Evolutionary conservation across 1,140 invertebrate species (phyloP).

Genomic region (Drosophila pachea): DNA sequence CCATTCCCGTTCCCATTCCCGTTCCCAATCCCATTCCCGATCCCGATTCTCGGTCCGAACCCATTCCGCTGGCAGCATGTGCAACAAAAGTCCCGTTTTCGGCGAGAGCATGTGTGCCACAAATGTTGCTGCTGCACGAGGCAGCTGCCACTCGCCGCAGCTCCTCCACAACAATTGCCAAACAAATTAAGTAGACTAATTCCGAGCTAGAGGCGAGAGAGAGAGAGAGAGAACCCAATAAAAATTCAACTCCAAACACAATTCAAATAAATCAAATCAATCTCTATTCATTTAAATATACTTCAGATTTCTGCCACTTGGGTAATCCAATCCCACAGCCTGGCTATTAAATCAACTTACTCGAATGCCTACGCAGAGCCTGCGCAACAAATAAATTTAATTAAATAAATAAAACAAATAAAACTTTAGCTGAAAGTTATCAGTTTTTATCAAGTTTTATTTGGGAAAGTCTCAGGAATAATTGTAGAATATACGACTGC

Average conservation of each 20-base stretch:
- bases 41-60: conserved; percentile 9
- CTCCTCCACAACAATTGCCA: conserved; percentile 39
- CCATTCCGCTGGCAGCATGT: conserved; percentile 19
- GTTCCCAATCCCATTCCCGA: conserved; percentile 12
- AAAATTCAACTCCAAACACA: conserved; percentile 39
- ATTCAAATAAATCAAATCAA: conserved; percentile 47
- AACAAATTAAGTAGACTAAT: conserved; percentile 60
- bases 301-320: not conserved
- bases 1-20: conserved; percentile 3
- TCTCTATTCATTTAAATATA: conserved; percentile 27
- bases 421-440: too few relatives aligned
- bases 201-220: conserved; percentile 17
- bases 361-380: not conserved
- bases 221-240: conserved; percentile 32
- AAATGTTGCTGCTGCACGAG: conserved; percentile 56
- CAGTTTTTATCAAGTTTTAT: too few relatives aligned
- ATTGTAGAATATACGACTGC: too few relatives aligned
- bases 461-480: too few relatives aligned
- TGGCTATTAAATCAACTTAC: conserved; percentile 53
- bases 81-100: conserved; percentile 22
- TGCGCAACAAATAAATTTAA: not conserved
- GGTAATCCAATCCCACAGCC: conserved; percentile 59
- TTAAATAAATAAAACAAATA: not conserved
- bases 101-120: conserved; percentile 60
- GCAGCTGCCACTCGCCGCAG: conserved; percentile 12